Conservation (phyloP, 2,797 vertebrate species). For the Hafferia zeledoni region DNA sequence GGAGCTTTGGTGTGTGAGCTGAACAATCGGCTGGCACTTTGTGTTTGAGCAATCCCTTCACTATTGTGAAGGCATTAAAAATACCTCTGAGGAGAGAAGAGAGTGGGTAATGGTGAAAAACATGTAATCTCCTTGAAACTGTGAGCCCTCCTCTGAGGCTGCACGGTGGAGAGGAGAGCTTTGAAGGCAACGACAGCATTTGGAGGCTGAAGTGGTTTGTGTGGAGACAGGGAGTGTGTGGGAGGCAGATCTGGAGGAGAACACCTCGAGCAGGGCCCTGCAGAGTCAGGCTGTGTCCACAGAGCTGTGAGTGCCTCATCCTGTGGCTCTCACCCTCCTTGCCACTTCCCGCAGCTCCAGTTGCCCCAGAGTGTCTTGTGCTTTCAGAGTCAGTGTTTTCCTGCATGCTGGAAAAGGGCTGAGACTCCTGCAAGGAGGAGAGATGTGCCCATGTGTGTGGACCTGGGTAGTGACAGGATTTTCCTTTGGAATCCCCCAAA, state of each 20-base stretch:
- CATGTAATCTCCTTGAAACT: constrained; percentile 40
- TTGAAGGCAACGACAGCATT: neutral
- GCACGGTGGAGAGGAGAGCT: neutral
- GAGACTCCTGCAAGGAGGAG: neutral
- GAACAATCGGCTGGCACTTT: neutral
- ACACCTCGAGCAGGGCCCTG: neutral
- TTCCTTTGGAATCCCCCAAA: neutral
- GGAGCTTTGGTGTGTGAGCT: neutral
- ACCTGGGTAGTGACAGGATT: neutral
- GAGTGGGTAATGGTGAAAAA: neutral
- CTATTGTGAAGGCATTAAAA: constrained; percentile 30
- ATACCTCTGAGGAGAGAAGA: neutral
- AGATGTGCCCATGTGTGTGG: neutral
- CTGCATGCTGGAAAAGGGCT: constrained; percentile 13
- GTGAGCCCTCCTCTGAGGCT: constrained; percentile 13
- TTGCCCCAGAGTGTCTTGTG: neutral
- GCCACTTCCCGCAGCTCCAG: neutral
- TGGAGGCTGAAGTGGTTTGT: constrained; percentile 26
- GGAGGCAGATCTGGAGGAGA: neutral
- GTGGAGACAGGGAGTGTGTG: neutral
- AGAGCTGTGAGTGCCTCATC: neutral
- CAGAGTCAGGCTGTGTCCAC: neutral
- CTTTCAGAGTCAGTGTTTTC: neutral
- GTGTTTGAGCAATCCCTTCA: constrained; percentile 43
- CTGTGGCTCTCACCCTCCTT: neutral